Conservation (phyloP, 2,797 vertebrate genomes). For the Astyanax mexicanus region DNA sequence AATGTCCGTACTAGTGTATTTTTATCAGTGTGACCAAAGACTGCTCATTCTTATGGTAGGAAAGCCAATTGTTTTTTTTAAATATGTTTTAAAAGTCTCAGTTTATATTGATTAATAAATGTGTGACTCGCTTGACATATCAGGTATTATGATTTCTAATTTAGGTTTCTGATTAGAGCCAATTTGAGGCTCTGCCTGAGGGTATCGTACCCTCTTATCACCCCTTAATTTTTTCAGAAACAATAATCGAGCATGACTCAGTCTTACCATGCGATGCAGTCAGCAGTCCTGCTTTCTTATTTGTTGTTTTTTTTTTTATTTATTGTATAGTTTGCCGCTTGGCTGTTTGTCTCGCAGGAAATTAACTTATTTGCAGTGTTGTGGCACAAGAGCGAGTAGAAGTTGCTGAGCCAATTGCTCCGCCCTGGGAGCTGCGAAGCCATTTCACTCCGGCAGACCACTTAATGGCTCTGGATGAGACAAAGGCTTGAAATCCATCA, state of each 20-base stretch:
- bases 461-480: conserved; percentile 76
- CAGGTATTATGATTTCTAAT: background rate
- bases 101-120: too few relatives aligned
- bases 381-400: conserved; percentile 72
- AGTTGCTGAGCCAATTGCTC: conserved; percentile 73
- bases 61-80: too few relatives aligned
- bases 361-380: conserved; percentile 74
- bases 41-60: too few relatives aligned
- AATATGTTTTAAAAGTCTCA: too few relatives aligned
- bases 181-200: conserved; percentile 1
- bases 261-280: conserved; percentile 15
- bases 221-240: conserved; percentile 26
- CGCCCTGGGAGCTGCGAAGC: conserved; percentile 74
- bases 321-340: conserved; percentile 68
- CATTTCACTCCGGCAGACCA: conserved; percentile 75
- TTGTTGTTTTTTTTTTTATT: conserved; percentile 68
- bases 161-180: background rate
- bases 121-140: too few relatives aligned
- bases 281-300: conserved; percentile 49
- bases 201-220: background rate
- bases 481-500: conserved; percentile 72
- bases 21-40: too few relatives aligned
- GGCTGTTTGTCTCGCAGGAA: conserved; percentile 74
- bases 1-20: too few relatives aligned
- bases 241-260: background rate